Evolutionary conservation across 2,113 vertebrate species (phyloP).

Genomic region (Sinosuthora webbiana): DNA sequence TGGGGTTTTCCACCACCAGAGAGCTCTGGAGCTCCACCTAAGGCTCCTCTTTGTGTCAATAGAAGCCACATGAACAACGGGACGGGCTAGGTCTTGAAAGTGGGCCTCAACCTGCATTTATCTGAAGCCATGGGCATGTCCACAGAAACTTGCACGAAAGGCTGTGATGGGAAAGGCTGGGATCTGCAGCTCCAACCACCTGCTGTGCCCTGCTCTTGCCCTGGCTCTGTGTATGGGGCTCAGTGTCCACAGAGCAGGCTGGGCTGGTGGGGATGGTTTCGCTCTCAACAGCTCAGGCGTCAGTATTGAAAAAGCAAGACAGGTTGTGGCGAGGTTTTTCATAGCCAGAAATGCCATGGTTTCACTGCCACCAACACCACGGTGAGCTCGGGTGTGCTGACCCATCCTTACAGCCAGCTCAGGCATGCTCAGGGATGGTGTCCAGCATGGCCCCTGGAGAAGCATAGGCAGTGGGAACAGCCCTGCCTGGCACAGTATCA

Average conservation of each 20-base stretch:
- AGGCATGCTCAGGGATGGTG: not conserved
- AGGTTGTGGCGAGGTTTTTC: not conserved
- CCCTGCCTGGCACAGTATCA: not conserved
- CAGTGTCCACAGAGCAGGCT: not conserved
- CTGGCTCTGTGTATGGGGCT: not conserved
- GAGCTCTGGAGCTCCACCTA: slow-evolving; percentile 18
- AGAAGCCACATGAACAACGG: not conserved
- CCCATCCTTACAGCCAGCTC: not conserved
- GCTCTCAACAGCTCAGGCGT: rapidly evolving
- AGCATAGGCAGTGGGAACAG: not conserved
- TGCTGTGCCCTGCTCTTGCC: not conserved
- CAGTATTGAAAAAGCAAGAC: not conserved
- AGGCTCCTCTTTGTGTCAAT: not conserved
- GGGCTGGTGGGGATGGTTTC: not conserved
- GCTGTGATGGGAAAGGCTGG: not conserved
- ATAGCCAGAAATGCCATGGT: rapidly evolving
- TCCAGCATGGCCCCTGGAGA: not conserved
- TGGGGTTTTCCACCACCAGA: slow-evolving; percentile 30
- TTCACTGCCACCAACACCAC: not conserved
- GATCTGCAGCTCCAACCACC: not conserved
- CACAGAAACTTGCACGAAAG: not conserved
- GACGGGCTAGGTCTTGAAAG: not conserved
- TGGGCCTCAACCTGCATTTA: not conserved
- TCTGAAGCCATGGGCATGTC: not conserved
- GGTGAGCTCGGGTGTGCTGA: rapidly evolving